These are phyloP conservation scores for Nycticryphes semicollaris DNA, from an alignment of 2,113 vertebrate species.

Conservation along the genomic window DNA sequence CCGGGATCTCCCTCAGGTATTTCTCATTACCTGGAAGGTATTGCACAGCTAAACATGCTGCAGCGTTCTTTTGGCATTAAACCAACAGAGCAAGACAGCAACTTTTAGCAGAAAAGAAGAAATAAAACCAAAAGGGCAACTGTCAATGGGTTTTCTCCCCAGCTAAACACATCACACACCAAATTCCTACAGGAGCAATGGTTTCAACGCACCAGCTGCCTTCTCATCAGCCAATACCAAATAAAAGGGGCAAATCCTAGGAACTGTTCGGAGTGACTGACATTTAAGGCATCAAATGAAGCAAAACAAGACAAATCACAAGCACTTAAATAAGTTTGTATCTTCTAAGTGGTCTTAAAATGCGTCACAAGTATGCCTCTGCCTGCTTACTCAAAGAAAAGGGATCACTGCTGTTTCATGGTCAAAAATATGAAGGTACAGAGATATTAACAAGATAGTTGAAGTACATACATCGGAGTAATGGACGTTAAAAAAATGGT, in stretches of 20 bases:
- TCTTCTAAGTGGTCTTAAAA: neutral
- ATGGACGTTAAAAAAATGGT: neutral
- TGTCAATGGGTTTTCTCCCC: neutral
- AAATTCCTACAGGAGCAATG: neutral
- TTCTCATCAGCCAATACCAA: neutral
- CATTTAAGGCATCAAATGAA: neutral
- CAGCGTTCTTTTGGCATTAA: neutral
- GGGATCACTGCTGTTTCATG: neutral
- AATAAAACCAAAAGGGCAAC: neutral
- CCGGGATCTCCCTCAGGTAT: neutral
- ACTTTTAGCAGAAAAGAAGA: neutral
- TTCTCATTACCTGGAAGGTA: neutral
- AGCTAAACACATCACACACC: neutral
- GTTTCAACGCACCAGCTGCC: slow-evolving; percentile 25
- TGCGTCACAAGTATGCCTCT: neutral
- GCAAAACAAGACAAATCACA: neutral
- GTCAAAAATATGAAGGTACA: neutral
- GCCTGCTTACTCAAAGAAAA: neutral
- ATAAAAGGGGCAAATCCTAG: neutral
- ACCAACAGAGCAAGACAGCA: neutral
- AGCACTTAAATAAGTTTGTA: neutral
- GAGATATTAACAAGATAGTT: neutral
- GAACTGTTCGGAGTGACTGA: neutral
- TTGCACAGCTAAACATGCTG: neutral
- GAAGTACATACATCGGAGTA: neutral